Evolutionary conservation across 2,797 vertebrate genomes (phyloP).

Genomic region (Ctenochaetus hawaiiensis): DNA sequence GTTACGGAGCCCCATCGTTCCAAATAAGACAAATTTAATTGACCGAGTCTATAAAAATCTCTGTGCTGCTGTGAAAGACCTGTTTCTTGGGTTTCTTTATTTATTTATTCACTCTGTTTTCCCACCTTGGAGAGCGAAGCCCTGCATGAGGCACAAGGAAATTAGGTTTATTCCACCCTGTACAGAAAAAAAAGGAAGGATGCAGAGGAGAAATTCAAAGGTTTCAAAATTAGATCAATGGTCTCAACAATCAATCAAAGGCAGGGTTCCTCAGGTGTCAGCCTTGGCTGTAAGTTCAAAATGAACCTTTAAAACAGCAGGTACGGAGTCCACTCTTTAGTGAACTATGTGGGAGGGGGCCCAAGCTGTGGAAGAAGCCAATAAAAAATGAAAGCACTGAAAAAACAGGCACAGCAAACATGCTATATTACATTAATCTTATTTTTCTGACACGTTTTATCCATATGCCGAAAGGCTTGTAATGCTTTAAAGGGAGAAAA

Average conservation of each 20-base stretch:
- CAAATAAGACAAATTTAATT: constrained; percentile 98
- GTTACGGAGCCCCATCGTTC: constrained; percentile 95
- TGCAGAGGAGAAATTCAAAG: constrained; percentile 83
- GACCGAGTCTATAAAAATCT: constrained; percentile 92
- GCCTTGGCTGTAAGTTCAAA: constrained; percentile 79
- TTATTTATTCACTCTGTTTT: constrained; percentile 86
- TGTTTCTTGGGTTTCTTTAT: constrained; percentile 78
- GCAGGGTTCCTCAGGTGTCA: constrained; percentile 76
- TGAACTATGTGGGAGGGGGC: constrained; percentile 59
- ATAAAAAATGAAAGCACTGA: constrained; percentile 31
- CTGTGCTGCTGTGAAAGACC: constrained; percentile 81
- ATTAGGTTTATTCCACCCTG: constrained; percentile 86
- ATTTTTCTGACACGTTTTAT: constrained; percentile 33
- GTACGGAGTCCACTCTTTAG: constrained; percentile 76
- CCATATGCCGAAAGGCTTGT: constrained; percentile 36
- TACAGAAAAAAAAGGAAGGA: constrained; percentile 77
- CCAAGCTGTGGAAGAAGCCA: constrained; percentile 47
- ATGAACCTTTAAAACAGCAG: constrained; percentile 87
- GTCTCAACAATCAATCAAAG: constrained; percentile 88
- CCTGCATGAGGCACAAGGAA: constrained; percentile 83
- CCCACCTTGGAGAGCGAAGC: constrained; percentile 75
- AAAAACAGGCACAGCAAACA: constrained; percentile 34
- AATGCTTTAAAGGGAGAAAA: constrained; percentile 26
- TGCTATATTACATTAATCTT: constrained; percentile 37
- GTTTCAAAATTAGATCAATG: constrained; percentile 89